Evolutionary conservation across 2,888 invertebrate genomes (phyloP).

Genomic region (Allacma fusca): DNA sequence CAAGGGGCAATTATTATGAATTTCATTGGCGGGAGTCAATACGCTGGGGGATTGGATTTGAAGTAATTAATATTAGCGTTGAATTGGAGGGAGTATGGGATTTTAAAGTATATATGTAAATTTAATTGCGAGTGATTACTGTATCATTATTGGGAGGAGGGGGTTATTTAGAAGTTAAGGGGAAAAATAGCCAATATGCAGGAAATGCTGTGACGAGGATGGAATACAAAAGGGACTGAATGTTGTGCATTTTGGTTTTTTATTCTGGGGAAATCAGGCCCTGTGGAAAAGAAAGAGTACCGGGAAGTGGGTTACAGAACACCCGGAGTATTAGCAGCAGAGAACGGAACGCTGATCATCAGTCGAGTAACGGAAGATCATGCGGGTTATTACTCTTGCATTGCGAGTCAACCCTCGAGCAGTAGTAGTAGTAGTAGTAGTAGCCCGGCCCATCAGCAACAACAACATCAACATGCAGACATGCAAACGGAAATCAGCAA

Average conservation of each 20-base stretch:
- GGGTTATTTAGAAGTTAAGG: too few species aligned
- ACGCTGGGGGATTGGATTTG: too few species aligned
- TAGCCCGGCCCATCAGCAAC: not conserved
- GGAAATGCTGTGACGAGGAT: too few species aligned
- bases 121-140: too few species aligned
- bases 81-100: too few species aligned
- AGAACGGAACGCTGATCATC: slow-evolving; percentile 69
- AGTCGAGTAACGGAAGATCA: slow-evolving; percentile 68
- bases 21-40: too few species aligned
- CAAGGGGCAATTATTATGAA: too few species aligned
- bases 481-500: slow-evolving; percentile 72
- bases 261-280: slow-evolving; percentile 44
- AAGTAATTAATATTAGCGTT: too few species aligned
- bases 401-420: slow-evolving; percentile 31
- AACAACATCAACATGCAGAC: slow-evolving; percentile 67
- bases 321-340: slow-evolving; percentile 60
- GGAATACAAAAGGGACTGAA: not conserved
- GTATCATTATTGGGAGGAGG: too few species aligned
- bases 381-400: slow-evolving; percentile 65
- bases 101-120: too few species aligned
- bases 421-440: too few species aligned
- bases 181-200: too few species aligned
- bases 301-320: slow-evolving; percentile 67
- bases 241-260: not conserved
- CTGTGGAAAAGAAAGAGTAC: slow-evolving; percentile 64